Base-by-base conservation (phyloP, 2,113 vertebrate species). In the Falco punctatus region DNA sequence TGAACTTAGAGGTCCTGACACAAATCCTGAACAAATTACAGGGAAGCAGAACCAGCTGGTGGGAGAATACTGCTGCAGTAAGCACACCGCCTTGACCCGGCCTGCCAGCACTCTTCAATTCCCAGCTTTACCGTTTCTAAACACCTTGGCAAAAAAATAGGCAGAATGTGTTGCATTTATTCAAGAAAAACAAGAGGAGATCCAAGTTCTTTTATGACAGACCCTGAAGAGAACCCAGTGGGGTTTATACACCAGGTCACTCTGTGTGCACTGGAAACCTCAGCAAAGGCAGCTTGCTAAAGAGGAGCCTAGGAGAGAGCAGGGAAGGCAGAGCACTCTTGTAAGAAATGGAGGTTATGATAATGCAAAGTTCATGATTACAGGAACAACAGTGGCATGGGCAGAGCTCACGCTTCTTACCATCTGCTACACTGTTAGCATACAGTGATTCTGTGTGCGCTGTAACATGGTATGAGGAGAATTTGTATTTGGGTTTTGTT, bases 21-120 rank as follows among this genome's bases (percentile, higher is more conserved):
- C 67, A 98, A 98, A 98, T 98, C 96, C 97, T 97, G 97, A 98
- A 98, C 98, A 98, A 98, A 98, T 98, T 98, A 98, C 92, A 97
- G 94, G 30, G 96, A 98, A 98, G 92, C 97, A 98, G 97, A 98
- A 98, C 96, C 98, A 98, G 98, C 98, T 98, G 98, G 90, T 83
- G 90, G 85, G 80, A 84, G 90, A 97, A 96, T 92, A 94, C 19
- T 55, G 82, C 93, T 93, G 59, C 55, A 88, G 75, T 83, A 96
- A 90, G 95, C 92, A 65, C 19, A 48, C 23, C 4, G 74, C 90
- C 62, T 42, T 88, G 93, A 94, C 62, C 86, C 38, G 69, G 84
- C 90, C 83, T 92, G 91, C 94, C 69, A 83, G 92, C 75, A 95
- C 81, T 72, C 55, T 18, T 85, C 75, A 77, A 7, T 86, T 97